Conservation (phyloP, 2,888 invertebrate species). For the Chirona hameri region DNA sequence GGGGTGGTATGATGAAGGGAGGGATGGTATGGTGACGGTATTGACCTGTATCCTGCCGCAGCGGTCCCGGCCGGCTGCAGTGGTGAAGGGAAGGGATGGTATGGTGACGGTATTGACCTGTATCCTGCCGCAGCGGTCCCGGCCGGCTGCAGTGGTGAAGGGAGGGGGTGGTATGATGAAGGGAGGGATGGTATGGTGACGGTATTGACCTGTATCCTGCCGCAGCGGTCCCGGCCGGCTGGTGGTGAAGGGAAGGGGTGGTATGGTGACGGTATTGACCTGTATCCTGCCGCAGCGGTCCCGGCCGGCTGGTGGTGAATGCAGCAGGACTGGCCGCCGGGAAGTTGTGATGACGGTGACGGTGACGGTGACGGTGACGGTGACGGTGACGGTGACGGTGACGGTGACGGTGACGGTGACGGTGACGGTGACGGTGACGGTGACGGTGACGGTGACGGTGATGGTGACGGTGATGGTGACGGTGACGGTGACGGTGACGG, state of each 20-base stretch:
- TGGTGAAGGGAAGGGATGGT: conserved; percentile 95
- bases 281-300: conserved; percentile 49
- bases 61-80: too few species aligned
- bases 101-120: conserved; percentile 73
- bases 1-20: too few species aligned
- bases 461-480: too few species aligned
- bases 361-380: too few species aligned
- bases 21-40: too few species aligned
- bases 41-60: too few species aligned
- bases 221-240: neutral
- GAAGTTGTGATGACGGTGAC: conserved; percentile 60
- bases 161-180: conserved; percentile 99
- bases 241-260: conserved; percentile 99
- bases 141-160: conserved; percentile 71
- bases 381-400: too few species aligned
- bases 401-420: too few species aligned
- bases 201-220: conserved; percentile 57
- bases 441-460: too few species aligned
- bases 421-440: too few species aligned
- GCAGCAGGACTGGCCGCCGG: conserved; percentile 95
- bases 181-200: conserved; percentile 98
- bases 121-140: neutral
- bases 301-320: conserved; percentile 67
- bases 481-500: too few species aligned
- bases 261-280: conserved; percentile 53